phyloP scores from a whole-genome alignment of 2,888 invertebrate genomes.

The Morinoia aosen region DNA sequence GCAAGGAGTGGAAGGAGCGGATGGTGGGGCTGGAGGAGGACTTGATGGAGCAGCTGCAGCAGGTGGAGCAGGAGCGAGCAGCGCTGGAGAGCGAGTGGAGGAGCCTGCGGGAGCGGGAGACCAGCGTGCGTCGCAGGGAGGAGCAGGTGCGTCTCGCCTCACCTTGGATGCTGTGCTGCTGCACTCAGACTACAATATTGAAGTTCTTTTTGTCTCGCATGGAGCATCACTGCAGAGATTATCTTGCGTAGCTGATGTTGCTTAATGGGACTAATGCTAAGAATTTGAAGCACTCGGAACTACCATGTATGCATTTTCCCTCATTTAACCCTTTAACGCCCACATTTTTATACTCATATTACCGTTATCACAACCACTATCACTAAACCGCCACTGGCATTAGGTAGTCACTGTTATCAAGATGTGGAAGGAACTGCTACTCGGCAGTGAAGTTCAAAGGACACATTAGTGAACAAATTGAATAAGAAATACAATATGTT shows the following conservation, averaged over 20 bases:
- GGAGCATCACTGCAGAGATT: not conserved
- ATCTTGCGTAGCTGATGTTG: not conserved
- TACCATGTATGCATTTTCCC: too few relatives aligned
- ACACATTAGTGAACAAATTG: too few relatives aligned
- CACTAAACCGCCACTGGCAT: too few relatives aligned
- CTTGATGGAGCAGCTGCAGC: slow-evolving; percentile 1
- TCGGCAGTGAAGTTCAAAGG: too few relatives aligned
- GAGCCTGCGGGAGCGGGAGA: slow-evolving; percentile 38
- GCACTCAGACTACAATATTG: not conserved
- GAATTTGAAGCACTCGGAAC: too few relatives aligned
- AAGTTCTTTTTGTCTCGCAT: not conserved
- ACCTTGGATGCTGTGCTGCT: not conserved
- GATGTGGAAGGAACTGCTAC: too few relatives aligned
- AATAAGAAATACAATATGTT: too few relatives aligned
- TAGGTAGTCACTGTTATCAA: too few relatives aligned
- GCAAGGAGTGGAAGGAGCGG: slow-evolving; percentile 41
- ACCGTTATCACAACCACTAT: too few relatives aligned
- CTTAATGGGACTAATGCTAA: not conserved
- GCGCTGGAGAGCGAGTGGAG: not conserved
- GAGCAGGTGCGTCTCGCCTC: not conserved
- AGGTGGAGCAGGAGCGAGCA: slow-evolving; percentile 25
- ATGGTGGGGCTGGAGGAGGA: not conserved
- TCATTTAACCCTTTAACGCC: too few relatives aligned
- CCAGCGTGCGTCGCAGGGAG: not conserved
- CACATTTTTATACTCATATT: too few relatives aligned